Conservation (phyloP, 2,113 vertebrate genomes). For the Dasyurus viverrinus region DNA sequence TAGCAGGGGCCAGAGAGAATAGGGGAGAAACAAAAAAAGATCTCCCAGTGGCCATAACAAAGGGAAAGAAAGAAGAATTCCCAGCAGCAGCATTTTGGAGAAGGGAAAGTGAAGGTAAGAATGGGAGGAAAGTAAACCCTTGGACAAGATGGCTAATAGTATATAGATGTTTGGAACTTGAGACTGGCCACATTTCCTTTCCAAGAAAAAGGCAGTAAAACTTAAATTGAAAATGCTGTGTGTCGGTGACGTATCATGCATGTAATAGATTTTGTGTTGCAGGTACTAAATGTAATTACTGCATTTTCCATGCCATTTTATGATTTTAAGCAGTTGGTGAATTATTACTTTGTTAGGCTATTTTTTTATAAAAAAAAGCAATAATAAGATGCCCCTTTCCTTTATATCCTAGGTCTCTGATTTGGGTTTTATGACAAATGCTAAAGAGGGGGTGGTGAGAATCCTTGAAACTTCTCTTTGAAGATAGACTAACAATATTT, state of each 20-base stretch:
- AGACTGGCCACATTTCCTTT: neutral
- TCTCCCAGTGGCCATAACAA: neutral
- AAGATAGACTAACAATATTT: conserved; percentile 7
- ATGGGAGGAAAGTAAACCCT: neutral
- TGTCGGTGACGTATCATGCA: neutral
- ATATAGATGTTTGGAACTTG: neutral
- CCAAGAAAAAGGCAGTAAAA: neutral
- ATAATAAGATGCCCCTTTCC: neutral
- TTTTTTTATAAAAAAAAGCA: conserved; percentile 16
- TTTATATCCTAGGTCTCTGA: neutral
- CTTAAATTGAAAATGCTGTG: neutral
- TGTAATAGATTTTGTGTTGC: conserved; percentile 25
- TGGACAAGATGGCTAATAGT: neutral
- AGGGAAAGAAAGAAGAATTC: neutral
- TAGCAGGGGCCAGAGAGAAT: neutral
- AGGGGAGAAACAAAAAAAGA: neutral
- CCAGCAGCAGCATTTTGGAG: neutral
- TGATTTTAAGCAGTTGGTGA: conserved; percentile 28
- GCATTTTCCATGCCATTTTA: neutral
- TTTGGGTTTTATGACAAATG: conserved; percentile 36
- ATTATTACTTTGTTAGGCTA: conserved; percentile 22
- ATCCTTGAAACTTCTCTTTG: neutral
- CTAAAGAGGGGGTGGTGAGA: neutral
- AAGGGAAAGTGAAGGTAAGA: neutral
- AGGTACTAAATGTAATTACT: conserved; percentile 20